Evolutionary conservation across 2,888 invertebrate species (phyloP), one percentile per base, ranked within the genome.

Genomic region (Euzophera pinguis): DNA sequence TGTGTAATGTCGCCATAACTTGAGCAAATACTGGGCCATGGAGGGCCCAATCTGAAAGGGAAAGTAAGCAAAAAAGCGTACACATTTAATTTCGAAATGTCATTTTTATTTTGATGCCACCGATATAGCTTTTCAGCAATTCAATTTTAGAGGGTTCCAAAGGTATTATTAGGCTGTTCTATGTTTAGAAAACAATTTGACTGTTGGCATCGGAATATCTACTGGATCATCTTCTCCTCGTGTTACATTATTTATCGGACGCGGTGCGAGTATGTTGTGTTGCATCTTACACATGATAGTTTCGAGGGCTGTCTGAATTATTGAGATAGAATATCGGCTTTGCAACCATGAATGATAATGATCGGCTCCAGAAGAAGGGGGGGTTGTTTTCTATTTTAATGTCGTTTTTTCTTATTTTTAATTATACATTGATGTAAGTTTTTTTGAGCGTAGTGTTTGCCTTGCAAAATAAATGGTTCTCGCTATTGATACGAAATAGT

Each of bases 221-320:
- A 60, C 61, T 60, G 58, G 54, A 60, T 65, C 60, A 65, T 63
- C 52, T 54, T 43, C 56, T 22, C 32, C 7, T 53, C 57, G 54
- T 53, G 55, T 56, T 63, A 53, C 53, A 66, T 65, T 64, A 69
- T 71, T 69, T 65, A 67, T 65, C 59, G 55, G 45, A 53, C 61
- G 59, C 63, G 5, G 59, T 64, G 5, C 22, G 22, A 22, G 22
- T 22, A 22, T 22, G 22, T 22, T 22, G 60, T 64, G 47, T 56
- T 59, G 53, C 50, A 17, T n/a, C 35, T 14, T 17, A 35, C 12
- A 16, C 47, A 41, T 16, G 17, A 41, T 41, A 41, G 41, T 41
- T 41, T 17, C 3, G n/a, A 22, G 16, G 3, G 22, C 3, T 41
- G 17, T 8, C 38, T 14, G 1, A 14, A 17, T 10, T 17, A 41